Evolutionary conservation across 1,140 invertebrate genomes (phyloP).

Genomic region (Ctenoplectra terminalis): DNA sequence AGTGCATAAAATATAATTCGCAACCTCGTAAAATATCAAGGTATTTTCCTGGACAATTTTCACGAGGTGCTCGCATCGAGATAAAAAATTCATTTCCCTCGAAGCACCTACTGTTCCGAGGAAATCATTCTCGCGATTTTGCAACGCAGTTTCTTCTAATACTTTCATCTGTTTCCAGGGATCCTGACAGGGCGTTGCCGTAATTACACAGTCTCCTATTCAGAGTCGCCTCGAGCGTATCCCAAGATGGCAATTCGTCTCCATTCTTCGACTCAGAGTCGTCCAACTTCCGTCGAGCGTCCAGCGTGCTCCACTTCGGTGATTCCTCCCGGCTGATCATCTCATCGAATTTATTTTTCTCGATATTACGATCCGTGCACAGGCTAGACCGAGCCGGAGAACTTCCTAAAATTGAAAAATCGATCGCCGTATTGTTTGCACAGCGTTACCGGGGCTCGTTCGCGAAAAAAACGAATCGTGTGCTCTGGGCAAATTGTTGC

Average conservation of each 20-base stretch:
- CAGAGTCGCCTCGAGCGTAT: constrained; percentile 68
- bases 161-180: constrained; percentile 15
- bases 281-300: constrained; percentile 51
- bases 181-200: constrained; percentile 39
- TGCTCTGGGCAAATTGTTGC: constrained; percentile 23
- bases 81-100: constrained; percentile 14
- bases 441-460: not conserved
- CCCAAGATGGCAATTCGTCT: constrained; percentile 72
- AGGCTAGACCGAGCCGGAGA: constrained; percentile 65
- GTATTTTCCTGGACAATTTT: not conserved
- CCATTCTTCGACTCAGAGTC: constrained; percentile 51
- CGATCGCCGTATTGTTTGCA: constrained; percentile 34
- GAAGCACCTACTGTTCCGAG: not conserved
- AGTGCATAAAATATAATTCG: too few species aligned
- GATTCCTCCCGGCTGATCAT: constrained; percentile 71
- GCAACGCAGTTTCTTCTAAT: not conserved
- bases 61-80: not conserved
- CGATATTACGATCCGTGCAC: constrained; percentile 64
- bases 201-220: constrained; percentile 70
- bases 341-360: constrained; percentile 65
- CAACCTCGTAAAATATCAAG: not conserved
- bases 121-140: not conserved
- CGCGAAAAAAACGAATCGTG: not conserved
- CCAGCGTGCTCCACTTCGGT: constrained; percentile 67
- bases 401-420: constrained; percentile 56